phyloP scores from a whole-genome alignment of 2,113 vertebrate species.

The Enhydra lutris region DNA sequence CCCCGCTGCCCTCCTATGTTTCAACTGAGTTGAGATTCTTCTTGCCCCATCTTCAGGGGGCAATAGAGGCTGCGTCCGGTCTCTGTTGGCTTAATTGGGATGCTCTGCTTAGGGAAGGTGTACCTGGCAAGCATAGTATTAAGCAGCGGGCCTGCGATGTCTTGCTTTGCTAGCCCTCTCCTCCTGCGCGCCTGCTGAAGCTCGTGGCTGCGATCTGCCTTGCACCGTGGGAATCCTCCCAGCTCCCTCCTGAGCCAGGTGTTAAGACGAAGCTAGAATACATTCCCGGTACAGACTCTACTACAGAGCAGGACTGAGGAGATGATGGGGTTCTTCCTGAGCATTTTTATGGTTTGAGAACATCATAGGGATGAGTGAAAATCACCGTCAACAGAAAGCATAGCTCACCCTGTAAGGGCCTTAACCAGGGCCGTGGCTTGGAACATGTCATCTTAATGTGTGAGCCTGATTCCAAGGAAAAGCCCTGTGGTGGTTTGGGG shows the following conservation, averaged over 20 bases:
- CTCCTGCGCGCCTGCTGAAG: neutral
- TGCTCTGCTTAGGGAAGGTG: conserved; percentile 39
- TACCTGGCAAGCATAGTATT: neutral
- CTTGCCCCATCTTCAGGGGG: neutral
- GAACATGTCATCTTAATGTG: neutral
- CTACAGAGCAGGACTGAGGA: neutral
- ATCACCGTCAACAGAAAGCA: neutral
- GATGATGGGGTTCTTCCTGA: neutral
- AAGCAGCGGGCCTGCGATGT: conserved; percentile 8
- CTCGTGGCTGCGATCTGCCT: conserved; percentile 44
- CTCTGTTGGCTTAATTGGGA: conserved; percentile 48
- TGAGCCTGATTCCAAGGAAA: neutral
- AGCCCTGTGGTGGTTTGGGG: neutral
- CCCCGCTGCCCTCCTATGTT: neutral
- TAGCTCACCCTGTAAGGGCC: neutral
- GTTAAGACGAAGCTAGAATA: neutral
- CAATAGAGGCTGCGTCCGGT: neutral
- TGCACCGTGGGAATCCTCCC: neutral
- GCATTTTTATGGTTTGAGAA: neutral
- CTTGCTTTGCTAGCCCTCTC: conserved; percentile 54
- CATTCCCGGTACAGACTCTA: neutral
- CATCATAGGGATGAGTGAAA: neutral
- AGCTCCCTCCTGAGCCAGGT: neutral
- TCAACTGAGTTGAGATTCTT: neutral
- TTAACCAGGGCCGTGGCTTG: neutral